Base-by-base conservation (phyloP, 2,888 invertebrate genomes). In the Gerris lacustris region DNA sequence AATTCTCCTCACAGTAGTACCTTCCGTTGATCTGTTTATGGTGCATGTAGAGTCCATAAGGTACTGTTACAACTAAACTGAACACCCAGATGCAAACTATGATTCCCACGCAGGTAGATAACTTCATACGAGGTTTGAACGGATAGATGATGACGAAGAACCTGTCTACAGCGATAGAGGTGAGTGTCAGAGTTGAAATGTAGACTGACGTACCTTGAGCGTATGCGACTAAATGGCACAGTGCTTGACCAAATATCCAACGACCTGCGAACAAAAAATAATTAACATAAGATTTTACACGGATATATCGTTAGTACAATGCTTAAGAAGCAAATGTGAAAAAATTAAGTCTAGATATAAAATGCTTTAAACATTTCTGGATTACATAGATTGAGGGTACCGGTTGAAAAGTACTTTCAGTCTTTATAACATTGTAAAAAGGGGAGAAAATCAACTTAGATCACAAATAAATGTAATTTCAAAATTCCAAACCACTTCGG, bases 141-240 rank as follows among this genome's bases (percentile, higher is more conserved):
- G 97, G 97, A 80, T 96, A 94, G 74, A 97, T 92, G 76, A 99
- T 98, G 73, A 97, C 96, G 81, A 96, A 92, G 82, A 94, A 98
- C 71, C 98, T 87, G 83, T 99, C 98, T 73, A 98, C 90, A 69
- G 98, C 98, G 77, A 99, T 98, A 75, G 96, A 94, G 76, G 95
- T 97, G 74, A 99, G 86, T 6, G 98, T 98, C 77, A 98, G 84
- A 0, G 97, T 96, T 73, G 96, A 96, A 79, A 98, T 96, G 85
- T 97, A 99, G 76, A 99, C 96, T 80, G 94, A 94, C 78, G 94
- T 92, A 70, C 96, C 96, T 81, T 94, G 94, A 72, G 94, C 91
- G 81, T 92, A 94, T 70, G 97, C 91, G 75, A 96, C 92, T 77
- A 96, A 83, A 80, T 96, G 95, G 79, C 98, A 99, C 73, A 97